Conservation (phyloP, 2,797 vertebrate genomes). For the Molossus molossus region DNA sequence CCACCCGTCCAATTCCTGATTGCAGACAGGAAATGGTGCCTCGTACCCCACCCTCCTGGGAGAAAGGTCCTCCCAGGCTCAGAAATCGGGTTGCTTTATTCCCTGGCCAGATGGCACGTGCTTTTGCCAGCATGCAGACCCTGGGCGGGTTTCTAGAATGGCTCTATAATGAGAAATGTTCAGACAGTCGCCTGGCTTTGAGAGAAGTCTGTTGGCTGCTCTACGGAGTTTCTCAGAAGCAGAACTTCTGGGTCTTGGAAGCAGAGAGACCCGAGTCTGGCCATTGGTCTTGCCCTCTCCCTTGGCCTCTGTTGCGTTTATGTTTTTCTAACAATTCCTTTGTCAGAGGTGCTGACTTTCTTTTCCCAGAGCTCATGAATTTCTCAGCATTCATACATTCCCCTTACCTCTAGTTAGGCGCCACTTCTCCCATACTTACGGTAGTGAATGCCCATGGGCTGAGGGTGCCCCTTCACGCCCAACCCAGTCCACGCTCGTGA, state of each 20-base stretch:
- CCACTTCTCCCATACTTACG: constrained; percentile 77
- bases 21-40: not conserved
- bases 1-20: not conserved
- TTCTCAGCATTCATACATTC: constrained; percentile 83
- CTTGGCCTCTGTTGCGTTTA: constrained; percentile 75
- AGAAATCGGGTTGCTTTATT: not conserved
- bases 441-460: not conserved
- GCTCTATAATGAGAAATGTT: not conserved
- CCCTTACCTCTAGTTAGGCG: constrained; percentile 85
- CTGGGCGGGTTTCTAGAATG: not conserved
- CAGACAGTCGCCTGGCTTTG: constrained; percentile 8
- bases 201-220: constrained; percentile 58
- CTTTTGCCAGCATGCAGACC: not conserved
- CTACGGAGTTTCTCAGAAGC: constrained; percentile 64
- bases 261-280: constrained; percentile 60
- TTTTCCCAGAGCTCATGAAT: constrained; percentile 82
- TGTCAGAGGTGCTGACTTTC: constrained; percentile 75
- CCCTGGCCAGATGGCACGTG: not conserved
- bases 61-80: not conserved
- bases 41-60: rapidly evolving
- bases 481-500: not conserved
- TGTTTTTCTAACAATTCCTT: constrained; percentile 65
- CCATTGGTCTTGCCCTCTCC: constrained; percentile 75
- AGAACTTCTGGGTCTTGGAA: constrained; percentile 72
- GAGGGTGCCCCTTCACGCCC: not conserved